These are phyloP conservation scores for Stomatorhinus walkeri DNA, from an alignment of 2,797 vertebrate genomes.

Conservation along the genomic window DNA sequence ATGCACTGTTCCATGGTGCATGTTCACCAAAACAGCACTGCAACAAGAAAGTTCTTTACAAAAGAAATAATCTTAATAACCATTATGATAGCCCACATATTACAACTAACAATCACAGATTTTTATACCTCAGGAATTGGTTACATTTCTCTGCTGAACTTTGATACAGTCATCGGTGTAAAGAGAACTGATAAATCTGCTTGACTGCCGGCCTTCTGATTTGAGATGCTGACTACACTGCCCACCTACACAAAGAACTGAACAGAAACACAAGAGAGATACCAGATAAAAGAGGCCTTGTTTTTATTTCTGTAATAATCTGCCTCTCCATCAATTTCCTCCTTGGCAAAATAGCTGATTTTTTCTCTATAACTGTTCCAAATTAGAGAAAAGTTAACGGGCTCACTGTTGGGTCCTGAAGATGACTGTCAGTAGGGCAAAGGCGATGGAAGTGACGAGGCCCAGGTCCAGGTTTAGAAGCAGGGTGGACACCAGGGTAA, in stretches of 20 bases:
- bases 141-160: not conserved
- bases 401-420: slow-evolving; percentile 80
- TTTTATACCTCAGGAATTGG: not conserved
- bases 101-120: not conserved
- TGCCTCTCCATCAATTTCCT: not conserved
- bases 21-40: not conserved
- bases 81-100: not conserved
- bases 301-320: not conserved
- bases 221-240: not conserved
- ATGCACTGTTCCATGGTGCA: not conserved
- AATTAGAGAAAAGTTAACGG: not conserved
- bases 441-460: slow-evolving; percentile 68
- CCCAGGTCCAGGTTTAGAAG: slow-evolving; percentile 82
- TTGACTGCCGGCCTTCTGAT: not conserved
- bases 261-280: not conserved
- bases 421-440: slow-evolving; percentile 77
- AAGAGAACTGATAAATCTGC: not conserved
- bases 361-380: not conserved
- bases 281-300: not conserved
- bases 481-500: slow-evolving; percentile 74
- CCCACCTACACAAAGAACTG: not conserved
- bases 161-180: not conserved
- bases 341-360: not conserved
- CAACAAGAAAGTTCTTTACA: not conserved
- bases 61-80: not conserved